Conservation (phyloP, 2,888 invertebrate species). For the Poecilobothrus nobilitatus region DNA sequence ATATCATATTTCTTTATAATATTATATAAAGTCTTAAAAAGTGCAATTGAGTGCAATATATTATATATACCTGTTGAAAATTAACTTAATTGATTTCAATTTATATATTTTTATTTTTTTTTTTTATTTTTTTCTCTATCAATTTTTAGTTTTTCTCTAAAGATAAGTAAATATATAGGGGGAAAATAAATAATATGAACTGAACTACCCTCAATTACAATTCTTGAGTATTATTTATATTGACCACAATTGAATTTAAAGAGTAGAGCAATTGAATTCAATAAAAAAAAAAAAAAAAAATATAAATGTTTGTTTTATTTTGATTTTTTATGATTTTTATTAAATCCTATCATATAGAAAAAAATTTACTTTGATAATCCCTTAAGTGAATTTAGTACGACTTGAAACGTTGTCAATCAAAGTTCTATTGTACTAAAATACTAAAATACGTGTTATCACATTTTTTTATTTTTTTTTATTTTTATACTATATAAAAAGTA, state of each 20-base stretch:
- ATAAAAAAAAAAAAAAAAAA: background rate
- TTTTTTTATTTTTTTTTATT: too few relatives aligned
- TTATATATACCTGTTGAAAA: slow-evolving; percentile 2
- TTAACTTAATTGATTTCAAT: slow-evolving; percentile 4
- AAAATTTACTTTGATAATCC: background rate
- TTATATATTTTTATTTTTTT: background rate
- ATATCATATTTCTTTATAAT: too few relatives aligned
- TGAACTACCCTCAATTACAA: too few relatives aligned
- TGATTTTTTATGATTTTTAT: background rate
- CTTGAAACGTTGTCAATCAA: slow-evolving; percentile 1
- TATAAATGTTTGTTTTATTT: background rate
- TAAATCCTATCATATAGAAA: background rate
- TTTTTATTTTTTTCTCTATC: background rate
- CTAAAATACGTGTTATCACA: background rate
- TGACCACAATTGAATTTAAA: background rate
- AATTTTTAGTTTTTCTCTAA: too few relatives aligned
- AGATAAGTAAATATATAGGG: too few relatives aligned
- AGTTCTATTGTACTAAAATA: background rate
- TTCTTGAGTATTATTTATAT: background rate
- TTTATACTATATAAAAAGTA: too few relatives aligned
- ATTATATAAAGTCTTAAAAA: too few relatives aligned
- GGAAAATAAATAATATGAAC: too few relatives aligned
- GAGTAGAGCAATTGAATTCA: background rate
- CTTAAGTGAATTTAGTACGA: background rate
- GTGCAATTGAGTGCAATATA: background rate